Conservation (phyloP, 2,888 invertebrate genomes). For the Papilio gigon region DNA sequence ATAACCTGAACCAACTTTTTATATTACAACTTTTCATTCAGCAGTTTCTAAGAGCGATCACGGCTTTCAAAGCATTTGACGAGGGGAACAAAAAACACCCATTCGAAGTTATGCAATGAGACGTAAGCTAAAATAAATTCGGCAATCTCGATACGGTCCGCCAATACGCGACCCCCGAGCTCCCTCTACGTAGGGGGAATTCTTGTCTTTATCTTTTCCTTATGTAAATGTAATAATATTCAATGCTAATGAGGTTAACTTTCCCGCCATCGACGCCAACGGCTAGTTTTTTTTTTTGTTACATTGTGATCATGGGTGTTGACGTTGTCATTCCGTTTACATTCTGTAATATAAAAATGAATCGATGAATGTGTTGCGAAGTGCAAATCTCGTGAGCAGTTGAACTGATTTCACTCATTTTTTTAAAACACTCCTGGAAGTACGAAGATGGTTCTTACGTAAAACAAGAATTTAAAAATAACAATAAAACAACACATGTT, state of each 20-base stretch:
- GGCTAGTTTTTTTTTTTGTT: conserved; percentile 40
- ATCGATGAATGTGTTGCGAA: no score
- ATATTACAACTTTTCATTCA: conserved; percentile 1
- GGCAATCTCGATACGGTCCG: conserved; percentile 64
- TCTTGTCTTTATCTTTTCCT: conserved; percentile 82
- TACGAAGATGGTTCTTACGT: no score
- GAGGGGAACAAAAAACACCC: conserved; percentile 55
- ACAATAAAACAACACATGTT: no score
- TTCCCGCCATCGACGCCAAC: conserved; percentile 62
- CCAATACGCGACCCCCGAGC: conserved; percentile 54
- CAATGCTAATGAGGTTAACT: conserved; percentile 76
- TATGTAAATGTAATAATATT: conserved; percentile 77
- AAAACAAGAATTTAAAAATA: no score
- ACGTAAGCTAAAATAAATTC: conserved; percentile 74
- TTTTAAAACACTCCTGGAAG: no score
- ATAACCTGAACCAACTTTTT: background rate
- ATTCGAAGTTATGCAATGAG: conserved; percentile 72
- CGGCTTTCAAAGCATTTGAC: conserved; percentile 50
- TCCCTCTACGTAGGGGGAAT: conserved; percentile 71
- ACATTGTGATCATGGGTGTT: background rate
- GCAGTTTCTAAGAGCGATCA: conserved; percentile 48
- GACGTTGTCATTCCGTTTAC: background rate
- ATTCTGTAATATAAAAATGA: no score
- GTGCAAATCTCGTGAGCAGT: no score
- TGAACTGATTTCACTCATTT: no score